Conservation (phyloP, 2,888 invertebrate species). For the Morinoia aosen region DNA sequence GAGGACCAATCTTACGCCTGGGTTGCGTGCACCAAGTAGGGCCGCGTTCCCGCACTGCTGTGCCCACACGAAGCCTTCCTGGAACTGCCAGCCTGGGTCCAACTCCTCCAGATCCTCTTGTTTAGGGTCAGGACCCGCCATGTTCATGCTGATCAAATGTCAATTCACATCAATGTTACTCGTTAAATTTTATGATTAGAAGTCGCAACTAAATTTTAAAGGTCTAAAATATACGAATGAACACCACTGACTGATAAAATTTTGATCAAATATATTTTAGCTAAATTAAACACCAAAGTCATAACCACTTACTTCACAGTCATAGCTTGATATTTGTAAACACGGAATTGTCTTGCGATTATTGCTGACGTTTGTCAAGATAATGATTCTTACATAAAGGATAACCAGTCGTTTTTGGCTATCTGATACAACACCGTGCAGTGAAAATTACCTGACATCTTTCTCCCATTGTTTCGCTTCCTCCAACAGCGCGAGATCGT, state of each 20-base stretch:
- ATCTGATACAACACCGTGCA: too few relatives aligned
- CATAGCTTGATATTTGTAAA: too few relatives aligned
- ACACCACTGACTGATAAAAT: too few relatives aligned
- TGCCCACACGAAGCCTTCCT: conserved; percentile 67
- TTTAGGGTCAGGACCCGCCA: not conserved
- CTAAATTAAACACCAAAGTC: too few relatives aligned
- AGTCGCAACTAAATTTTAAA: not conserved
- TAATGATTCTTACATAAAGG: too few relatives aligned
- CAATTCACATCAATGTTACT: not conserved
- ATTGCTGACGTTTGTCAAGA: too few relatives aligned
- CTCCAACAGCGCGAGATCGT: not conserved
- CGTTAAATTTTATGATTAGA: not conserved
- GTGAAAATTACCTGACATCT: not conserved
- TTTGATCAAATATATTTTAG: too few relatives aligned
- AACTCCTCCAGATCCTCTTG: conserved; percentile 65
- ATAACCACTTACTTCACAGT: too few relatives aligned
- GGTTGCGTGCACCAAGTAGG: not conserved
- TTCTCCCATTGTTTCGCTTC: conserved; percentile 43
- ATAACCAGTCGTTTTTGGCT: too few relatives aligned
- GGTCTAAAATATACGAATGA: not conserved
- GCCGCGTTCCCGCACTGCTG: conserved; percentile 1
- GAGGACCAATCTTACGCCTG: not conserved
- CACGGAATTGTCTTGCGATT: too few relatives aligned
- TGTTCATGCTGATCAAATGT: conserved; percentile 27
- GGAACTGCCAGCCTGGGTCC: conserved; percentile 65